Percentiles rank a stretch among this genome's conserved stretches.
These are phyloP conservation scores for Caenorhabditis remanei DNA, from an alignment of 1,140 invertebrate species.

Conservation along the genomic window DNA sequence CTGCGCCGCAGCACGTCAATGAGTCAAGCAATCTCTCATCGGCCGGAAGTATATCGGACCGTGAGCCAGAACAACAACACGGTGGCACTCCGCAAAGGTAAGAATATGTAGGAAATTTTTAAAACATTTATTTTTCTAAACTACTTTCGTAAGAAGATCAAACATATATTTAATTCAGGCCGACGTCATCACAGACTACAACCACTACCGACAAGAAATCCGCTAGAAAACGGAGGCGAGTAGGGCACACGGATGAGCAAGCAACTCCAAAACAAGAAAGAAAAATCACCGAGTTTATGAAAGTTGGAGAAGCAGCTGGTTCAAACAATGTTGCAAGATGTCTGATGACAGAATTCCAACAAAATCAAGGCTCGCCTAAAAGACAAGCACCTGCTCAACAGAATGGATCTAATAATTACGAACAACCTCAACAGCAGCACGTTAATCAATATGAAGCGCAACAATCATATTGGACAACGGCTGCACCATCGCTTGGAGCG, in stretches of 20 bases:
- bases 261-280: constrained; percentile 59
- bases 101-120: not conserved
- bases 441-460: constrained; percentile 19
- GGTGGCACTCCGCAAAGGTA: constrained; percentile 60
- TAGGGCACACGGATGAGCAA: constrained; percentile 21
- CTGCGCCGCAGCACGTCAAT: constrained; percentile 20
- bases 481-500: not conserved
- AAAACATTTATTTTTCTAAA: no score
- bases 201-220: constrained; percentile 57
- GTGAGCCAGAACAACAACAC: constrained; percentile 60
- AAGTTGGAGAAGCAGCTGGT: constrained; percentile 6
- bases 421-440: not conserved
- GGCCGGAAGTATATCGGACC: constrained; percentile 60
- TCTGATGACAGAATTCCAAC: constrained; percentile 33
- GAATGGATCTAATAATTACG: constrained; percentile 40
- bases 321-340: constrained; percentile 8
- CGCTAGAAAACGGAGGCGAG: constrained; percentile 42
- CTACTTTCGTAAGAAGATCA: not conserved
- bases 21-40: constrained; percentile 62
- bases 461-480: constrained; percentile 20
- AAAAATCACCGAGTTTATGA: constrained; percentile 63
- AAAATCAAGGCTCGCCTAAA: constrained; percentile 27
- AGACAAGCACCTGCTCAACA: not conserved
- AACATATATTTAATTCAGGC: not conserved
- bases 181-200: not conserved